Evolutionary conservation across 2,113 vertebrate species (phyloP).

Genomic region (Aegypius monachus): DNA sequence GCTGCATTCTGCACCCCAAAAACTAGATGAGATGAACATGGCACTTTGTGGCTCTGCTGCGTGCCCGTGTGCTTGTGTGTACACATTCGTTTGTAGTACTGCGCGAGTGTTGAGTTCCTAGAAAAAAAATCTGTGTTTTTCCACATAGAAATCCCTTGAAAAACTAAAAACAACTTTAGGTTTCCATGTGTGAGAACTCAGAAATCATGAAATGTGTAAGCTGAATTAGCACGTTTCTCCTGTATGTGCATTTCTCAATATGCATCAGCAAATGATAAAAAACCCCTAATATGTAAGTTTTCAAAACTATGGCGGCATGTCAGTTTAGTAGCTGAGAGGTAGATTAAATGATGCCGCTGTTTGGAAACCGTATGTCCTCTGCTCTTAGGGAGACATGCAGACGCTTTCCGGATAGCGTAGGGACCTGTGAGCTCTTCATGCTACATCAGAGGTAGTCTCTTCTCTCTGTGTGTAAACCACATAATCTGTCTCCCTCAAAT

Average conservation of each 20-base stretch:
- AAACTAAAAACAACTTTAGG: background rate
- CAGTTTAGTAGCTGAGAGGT: background rate
- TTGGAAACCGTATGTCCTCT: background rate
- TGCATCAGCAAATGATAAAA: background rate
- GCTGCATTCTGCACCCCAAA: background rate
- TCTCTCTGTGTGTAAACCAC: background rate
- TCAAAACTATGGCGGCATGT: background rate
- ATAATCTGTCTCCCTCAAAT: background rate
- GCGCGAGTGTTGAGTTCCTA: fast-evolving
- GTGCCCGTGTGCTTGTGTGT: fast-evolving
- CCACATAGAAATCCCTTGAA: background rate
- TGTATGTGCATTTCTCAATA: background rate
- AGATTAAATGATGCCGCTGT: background rate
- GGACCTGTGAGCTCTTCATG: background rate
- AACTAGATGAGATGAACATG: background rate
- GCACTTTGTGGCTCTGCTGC: background rate
- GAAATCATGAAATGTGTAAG: background rate
- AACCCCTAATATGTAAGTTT: background rate
- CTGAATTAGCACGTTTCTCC: background rate
- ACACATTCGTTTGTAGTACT: background rate
- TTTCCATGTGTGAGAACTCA: background rate
- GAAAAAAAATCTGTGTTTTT: background rate
- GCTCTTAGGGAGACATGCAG: background rate
- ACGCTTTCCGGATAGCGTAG: background rate
- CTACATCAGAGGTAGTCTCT: background rate